Evolutionary conservation across 2,113 vertebrate species (phyloP), one percentile per base, ranked within the genome.

Genomic region (Argyrosomus japonicus): DNA sequence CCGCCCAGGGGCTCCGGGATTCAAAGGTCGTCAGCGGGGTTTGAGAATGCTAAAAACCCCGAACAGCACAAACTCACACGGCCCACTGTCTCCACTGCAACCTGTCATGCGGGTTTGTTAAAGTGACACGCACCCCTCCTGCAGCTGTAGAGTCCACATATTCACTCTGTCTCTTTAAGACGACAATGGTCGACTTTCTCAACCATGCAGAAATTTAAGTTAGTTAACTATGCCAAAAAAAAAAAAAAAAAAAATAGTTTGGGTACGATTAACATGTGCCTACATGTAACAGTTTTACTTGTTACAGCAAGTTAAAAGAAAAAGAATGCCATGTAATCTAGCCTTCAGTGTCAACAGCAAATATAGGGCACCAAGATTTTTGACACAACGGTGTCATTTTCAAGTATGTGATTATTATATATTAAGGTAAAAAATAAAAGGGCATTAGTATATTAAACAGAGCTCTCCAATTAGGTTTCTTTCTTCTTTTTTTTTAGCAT

Each of bases 161-260:
- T 0, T 0, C 0, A 2, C 6, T 3, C 84, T 93, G 90, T 85
- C 57, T 36, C 92, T 94, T 94, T 94, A 94, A 94, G 89, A 40
- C n/a, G 36, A 67, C 54, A 23, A 5, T 21, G 0, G 29, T 15
- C 50, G n/a, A 29, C 71, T 3, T 77, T 83, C 45, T 64, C 56
- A 6, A 25, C 15, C 43, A 0, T 29, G 36, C 23, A n/a, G 6
- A 45, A 65, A 68, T 43, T 40, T 5, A 1, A 43, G 19, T 6
- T 4, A 8, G 19, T 25, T 17, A 8, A 29, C 48, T 6, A 7
- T 40, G 14, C 8, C n/a, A 17, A 25, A 21, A 23, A 7, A 60
- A 48, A 15, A 19, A 50, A 6, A 4, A 11, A 51, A 4, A 50
- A 50, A 50, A 15, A 0, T 6, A 18, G 29, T 43, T 43, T 5